Base-by-base conservation (phyloP, 2,888 invertebrate species). In the Orchesella flavescens region DNA sequence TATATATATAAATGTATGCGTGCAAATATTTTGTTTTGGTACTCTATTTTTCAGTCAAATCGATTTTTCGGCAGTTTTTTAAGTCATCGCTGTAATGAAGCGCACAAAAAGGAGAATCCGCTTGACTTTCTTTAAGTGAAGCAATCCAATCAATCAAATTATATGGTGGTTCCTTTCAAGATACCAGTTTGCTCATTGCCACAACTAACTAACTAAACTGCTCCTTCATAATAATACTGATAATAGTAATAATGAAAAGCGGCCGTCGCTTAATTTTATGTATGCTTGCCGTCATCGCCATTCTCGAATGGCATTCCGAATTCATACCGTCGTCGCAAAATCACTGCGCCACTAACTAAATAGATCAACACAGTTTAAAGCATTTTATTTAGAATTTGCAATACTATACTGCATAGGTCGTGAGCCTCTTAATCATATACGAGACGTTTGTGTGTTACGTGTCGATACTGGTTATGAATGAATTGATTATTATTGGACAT, bases 101-200 rank as follows among this genome's bases (percentile, higher is more conserved):
- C 68, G 23, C 61, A 59, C 61, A 73, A 44, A 59, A 7, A 53
- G 49, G 17, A 46, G 61, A 55, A 43, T 72, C 61, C 44, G 73
- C 59, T 72, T 24, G 19, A 57, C 73, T 61, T 21, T 34, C 17
- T 44, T 15, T 59, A 34, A 73, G 73, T 73, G 73, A 61, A 15
- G 73, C 44, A 73, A 73, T 43, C 53, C 65, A 74, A 74, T 74
- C 65, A 74, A 74, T 74, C 65, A 74, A 74, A 74, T 74, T 74
- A 74, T 49, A 65, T 74, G 65, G 63, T 74, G 63, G 65, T 53
- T 65, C 63, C 63, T 74, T 74, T 74, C 75, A 75, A 65, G 61
- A 74, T 75, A 65, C 65, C 65, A 65, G 75, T 65, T 75, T 75
- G 46, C 63, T 75, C 75, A 53, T 65, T 65, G 43, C 34, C 53